phyloP scores from a whole-genome alignment of 2,888 invertebrate species.

The Melikaiella ostensackeni region DNA sequence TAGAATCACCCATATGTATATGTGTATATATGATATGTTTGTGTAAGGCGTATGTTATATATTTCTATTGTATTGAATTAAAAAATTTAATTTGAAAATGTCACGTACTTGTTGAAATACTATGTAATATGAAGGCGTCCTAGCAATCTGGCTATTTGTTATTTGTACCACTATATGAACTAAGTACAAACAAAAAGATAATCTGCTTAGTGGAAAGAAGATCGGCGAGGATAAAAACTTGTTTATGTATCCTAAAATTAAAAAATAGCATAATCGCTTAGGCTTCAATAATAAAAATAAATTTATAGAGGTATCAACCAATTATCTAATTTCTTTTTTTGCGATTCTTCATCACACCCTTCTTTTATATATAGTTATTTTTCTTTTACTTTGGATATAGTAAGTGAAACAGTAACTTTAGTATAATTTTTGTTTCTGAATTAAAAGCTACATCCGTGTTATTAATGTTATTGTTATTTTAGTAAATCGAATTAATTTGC shows the following conservation, averaged over 20 bases:
- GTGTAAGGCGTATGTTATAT: no score
- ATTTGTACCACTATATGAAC: neutral
- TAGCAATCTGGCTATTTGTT: neutral
- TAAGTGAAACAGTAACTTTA: no score
- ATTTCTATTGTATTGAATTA: neutral
- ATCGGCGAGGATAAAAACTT: neutral
- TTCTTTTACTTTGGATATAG: no score
- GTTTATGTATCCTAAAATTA: neutral
- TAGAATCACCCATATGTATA: no score
- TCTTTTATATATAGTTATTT: no score
- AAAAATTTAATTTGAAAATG: neutral
- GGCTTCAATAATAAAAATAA: neutral
- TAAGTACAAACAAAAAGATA: neutral
- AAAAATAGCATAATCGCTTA: neutral
- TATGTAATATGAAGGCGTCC: neutral
- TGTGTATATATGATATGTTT: no score
- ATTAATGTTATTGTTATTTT: no score
- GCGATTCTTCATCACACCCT: no score
- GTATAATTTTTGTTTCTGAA: no score
- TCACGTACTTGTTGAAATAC: neutral
- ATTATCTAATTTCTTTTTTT: neutral
- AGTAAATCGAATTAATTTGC: no score
- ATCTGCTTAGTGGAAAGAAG: conserved; percentile 10
- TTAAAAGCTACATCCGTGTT: no score
- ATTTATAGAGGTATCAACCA: neutral